Base-by-base conservation (phyloP, 2,797 vertebrate species). In the Sebastes paucispinis region DNA sequence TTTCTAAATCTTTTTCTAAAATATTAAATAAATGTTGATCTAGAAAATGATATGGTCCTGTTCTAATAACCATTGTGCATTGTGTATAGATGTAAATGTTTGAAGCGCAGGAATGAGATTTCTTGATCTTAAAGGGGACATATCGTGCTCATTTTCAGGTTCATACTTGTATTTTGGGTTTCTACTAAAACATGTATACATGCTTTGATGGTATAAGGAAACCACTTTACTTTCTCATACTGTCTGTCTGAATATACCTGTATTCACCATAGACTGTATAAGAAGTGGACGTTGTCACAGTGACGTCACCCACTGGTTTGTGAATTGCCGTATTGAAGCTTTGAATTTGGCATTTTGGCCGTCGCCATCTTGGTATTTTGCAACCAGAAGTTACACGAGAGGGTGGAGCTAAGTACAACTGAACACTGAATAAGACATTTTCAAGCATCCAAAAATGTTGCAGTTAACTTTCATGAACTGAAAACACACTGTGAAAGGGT, bases 101-200 rank as follows among this genome's bases (percentile, higher is more conserved):
- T 76, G n/a, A 1, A 29, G 32, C n/a, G 31, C 20, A 58, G 22
- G 22, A 64, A 43, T 11, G 7, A 54, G 18, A 18, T 58, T 0
- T 39, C n/a, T 69, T 65, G 3, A 29, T 31, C 11, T 75, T 10
- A n/a, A 54, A 54, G 20, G 50, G 14, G 20, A 22, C 50, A n/a
- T 54, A 54, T 54, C 20, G 0, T 54, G 50, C 50, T 54, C 20
- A 54, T 54, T 54, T 54, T 0, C 50, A 54, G 0, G 0, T 22
- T 54, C 50, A 54, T 54, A 54, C 8, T n/a, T 52, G 0, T 54
- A 54, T n/a, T 54, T 54, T 54, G 0, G 20, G 50, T 54, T 54
- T 54, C 50, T n/a, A n/a, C 20, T n/a, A 10, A 4, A 54, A 54
- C 3, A 54, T 54, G 50, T 22, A 1, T n/a, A 10, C 18, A 50